Base-by-base conservation (phyloP, 2,888 invertebrate species). In the Theristus sp. region DNA sequence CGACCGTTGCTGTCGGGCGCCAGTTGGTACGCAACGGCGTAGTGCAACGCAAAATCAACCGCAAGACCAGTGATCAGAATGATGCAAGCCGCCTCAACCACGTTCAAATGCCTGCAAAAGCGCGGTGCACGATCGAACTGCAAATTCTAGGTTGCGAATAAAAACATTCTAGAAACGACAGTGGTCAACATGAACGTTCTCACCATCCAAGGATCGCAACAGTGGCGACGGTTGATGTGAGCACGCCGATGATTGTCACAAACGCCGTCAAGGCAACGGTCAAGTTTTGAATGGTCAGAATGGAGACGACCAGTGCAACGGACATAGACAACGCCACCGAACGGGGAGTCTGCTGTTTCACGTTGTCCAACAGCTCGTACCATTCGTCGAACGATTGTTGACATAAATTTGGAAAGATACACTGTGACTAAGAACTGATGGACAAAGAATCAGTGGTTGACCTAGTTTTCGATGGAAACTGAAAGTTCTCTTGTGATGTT, bases 41-140 rank as follows among this genome's bases (percentile, higher is more conserved):
- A 90, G 75, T 91, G 91, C 62, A 93, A 80, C 75, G 88, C 88
- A 73, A 89, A 90, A 78, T 94, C 93, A 31, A 90, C 86, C 20
- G 90, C 85, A 68, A 94, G 80, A 22, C 93, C 94, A 66, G 93
- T 88, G 13, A 91, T 88, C 13, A 90, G 85, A 13, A 89, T 87
- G 62, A 93, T 84, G 22, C 89, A 87, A 62, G 91, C 84, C 69
- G 91, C 89, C 77, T 94, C 94, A 65, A 94, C 79, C 65, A 94
- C 83, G 77, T 91, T 91, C 60, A 94, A 79, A 74, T 87, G 86
- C n/a, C n/a, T n/a, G n/a, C n/a, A n/a, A n/a, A n/a, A n/a, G n/a
- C n/a, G n/a, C n/a, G n/a, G n/a, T n/a, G n/a, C n/a, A n/a, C n/a
- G n/a, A n/a, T n/a, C n/a, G n/a, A n/a, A n/a, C n/a, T n/a, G n/a